A percentile compares a stretch with the other conserved stretches of the same genome.
Conservation (phyloP, 2,888 invertebrate species). For the Athetis lepigone region DNA sequence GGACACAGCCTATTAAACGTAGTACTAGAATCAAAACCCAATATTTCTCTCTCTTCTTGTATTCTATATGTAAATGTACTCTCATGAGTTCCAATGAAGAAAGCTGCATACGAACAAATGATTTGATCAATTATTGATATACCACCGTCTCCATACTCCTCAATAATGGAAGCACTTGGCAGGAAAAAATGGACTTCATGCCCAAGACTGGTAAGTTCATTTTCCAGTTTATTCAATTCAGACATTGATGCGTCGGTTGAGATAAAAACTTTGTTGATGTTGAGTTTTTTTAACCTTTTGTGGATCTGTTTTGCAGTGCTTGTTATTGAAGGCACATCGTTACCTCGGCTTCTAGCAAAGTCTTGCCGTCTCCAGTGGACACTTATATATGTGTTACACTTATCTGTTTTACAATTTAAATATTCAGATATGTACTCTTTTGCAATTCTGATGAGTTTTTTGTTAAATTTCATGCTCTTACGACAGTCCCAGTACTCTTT, state of each 20-base stretch:
- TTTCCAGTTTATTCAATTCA: slow-evolving; percentile 87
- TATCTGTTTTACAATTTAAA: slow-evolving; percentile 72
- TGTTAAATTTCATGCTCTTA: slow-evolving; percentile 97
- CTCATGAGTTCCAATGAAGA: slow-evolving; percentile 97
- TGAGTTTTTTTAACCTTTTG: slow-evolving; percentile 88
- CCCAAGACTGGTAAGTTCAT: slow-evolving; percentile 78
- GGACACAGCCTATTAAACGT: slow-evolving; percentile 97
- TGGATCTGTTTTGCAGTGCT: slow-evolving; percentile 94
- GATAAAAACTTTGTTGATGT: slow-evolving; percentile 92
- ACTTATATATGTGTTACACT: slow-evolving; percentile 94
- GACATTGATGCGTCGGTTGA: slow-evolving; percentile 95
- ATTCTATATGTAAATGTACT: slow-evolving; percentile 99
- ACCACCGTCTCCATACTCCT: slow-evolving; percentile 94
- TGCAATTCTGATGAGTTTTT: slow-evolving; percentile 92
- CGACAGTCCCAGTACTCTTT: slow-evolving; percentile 95
- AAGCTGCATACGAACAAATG: slow-evolving; percentile 96
- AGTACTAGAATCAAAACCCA: slow-evolving; percentile 94
- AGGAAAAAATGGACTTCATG: slow-evolving; percentile 76
- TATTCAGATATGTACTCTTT: slow-evolving; percentile 88
- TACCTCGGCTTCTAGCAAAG: slow-evolving; percentile 94
- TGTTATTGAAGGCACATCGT: slow-evolving; percentile 94
- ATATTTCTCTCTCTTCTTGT: slow-evolving; percentile 98
- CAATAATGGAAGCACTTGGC: slow-evolving; percentile 86
- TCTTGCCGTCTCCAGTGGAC: slow-evolving; percentile 97
- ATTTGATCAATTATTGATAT: slow-evolving; percentile 98